Evolutionary conservation across 1,140 invertebrate genomes (phyloP), one percentile per base, ranked within the genome.

Genomic region (Arion vulgaris): DNA sequence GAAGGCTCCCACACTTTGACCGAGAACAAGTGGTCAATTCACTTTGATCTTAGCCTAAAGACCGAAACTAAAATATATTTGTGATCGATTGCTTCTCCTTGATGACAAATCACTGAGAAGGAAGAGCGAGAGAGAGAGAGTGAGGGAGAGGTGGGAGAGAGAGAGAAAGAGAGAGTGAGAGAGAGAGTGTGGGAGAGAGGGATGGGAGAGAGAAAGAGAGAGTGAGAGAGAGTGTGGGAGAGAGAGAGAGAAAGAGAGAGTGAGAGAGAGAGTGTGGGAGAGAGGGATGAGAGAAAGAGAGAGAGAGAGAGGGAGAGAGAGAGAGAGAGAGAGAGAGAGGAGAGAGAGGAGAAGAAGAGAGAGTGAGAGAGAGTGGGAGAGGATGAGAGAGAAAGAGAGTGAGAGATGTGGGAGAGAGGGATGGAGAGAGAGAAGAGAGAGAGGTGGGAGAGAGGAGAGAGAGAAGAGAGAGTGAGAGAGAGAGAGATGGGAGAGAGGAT

Each of bases 401-500:
- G 71, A 39, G 51, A 32, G 57, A 66, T 72, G 68, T 53, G 45
- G 74, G 66, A 57, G 41, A 11, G 57, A 69, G 51, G 68, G 32
- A 68, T 36, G 62, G 71, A 75, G 53, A 66, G 71, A 82, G 51
- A 23, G 49, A 51, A 26, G 15, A 19, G 9, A 36, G 57, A 45
- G 28, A 39, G 39, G 51, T 45, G 34, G 53, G 51, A 82, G 41
- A 82, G 72, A 75, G 17, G 49, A 73, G 76, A 26, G 68, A 39
- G 41, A 51, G 76, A 57, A 82, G 57, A 77, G 62, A 69, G 39
- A 77, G 57, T 68, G 73, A 77, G 81, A 75, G 41, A 75, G 45
- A 53, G 80, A 75, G 45, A 66, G 72, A 75, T n/a, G n/a, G n/a
- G 28, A 75, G 34, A 82, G 72, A 36, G 15, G n/a, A n/a, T n/a